Evolutionary conservation across 2,888 invertebrate genomes (phyloP), one percentile per base, ranked within the genome.

Genomic region (Dolichomitus sp.): DNA sequence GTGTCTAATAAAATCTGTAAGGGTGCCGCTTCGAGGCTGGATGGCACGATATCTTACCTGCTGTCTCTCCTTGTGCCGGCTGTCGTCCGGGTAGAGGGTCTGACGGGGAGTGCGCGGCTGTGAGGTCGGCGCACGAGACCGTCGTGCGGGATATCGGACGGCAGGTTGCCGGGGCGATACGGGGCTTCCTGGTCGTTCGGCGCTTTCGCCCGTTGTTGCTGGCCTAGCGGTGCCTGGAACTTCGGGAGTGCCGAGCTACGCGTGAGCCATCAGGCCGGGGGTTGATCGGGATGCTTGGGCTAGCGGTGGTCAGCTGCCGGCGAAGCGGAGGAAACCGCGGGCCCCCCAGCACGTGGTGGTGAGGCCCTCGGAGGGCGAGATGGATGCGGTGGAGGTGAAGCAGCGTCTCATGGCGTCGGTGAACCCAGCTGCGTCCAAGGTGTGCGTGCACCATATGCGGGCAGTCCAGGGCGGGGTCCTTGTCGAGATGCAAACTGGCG

Each of bases 301-400:
- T n/a, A n/a, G n/a, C n/a, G n/a, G n/a, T n/a, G n/a, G n/a, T n/a
- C 52, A 14, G n/a, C 45, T 14, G 3, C 45, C 14, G 23, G 11
- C 52, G 23, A 23, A n/a, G n/a, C n/a, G 4, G 11, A 23, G 23
- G 11, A 23, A 1, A 23, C 1, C 1, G 23, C 52, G 23, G 9
- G 9, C 19, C 2, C 9, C 50, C 1, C 5, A 1, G 52, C 52
- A 52, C 23, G 52, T 23, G 1, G 52, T 52, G 0, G 19, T 52
- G 2, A 19, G 23, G 52, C 19, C 52, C 9, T 3, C 52, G 11
- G 23, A 14, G 33, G 33, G 57, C 4, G 30, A 57, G 27, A 27
- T 57, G 57, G 30, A 14, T 1, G 14, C 57, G 30, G 57, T 33
- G 52, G 45, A 37, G 37, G 73, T 74, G 1, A 63, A 52, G 52